Percentiles rank a stretch among this genome's conserved stretches.
Evolutionary conservation across 2,797 vertebrate genomes (phyloP).

Genomic region (Lepilemur ruficaudatus): DNA sequence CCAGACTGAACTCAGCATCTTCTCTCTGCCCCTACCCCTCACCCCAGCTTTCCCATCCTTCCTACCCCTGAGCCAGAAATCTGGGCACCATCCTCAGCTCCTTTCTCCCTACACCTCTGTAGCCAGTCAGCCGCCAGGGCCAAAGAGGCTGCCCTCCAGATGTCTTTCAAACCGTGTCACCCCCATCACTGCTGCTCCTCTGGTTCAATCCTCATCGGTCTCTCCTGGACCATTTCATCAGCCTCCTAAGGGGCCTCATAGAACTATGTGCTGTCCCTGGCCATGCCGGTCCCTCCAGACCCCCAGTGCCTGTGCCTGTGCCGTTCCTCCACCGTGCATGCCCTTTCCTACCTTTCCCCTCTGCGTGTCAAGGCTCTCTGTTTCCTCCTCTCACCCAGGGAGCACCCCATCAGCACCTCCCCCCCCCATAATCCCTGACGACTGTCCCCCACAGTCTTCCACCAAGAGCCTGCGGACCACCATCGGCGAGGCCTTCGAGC

Average conservation of each 20-base stretch:
- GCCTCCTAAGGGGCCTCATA: not conserved
- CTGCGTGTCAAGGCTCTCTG: accelerated
- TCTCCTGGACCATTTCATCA: not conserved
- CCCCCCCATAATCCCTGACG: not conserved
- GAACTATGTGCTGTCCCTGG: not conserved
- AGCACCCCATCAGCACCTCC: not conserved
- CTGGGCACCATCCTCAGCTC: not conserved
- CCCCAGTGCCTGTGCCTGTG: accelerated
- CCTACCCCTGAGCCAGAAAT: not conserved
- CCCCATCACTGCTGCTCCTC: not conserved
- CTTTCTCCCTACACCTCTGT: not conserved
- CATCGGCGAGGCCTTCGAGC: conserved; percentile 94
- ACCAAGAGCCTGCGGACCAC: conserved; percentile 95
- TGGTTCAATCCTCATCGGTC: not conserved
- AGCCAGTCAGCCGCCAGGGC: not conserved
- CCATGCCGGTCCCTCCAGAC: not conserved
- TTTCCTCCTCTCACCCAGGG: not conserved
- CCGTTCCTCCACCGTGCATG: accelerated
- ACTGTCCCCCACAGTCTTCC: conserved; percentile 88
- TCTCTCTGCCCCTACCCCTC: not conserved
- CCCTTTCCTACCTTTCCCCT: not conserved
- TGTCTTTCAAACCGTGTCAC: not conserved
- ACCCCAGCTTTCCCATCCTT: not conserved
- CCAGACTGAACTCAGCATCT: not conserved
- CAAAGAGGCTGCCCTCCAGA: not conserved